Base-by-base conservation (phyloP, 2,797 vertebrate species). In the Mallotus villosus region DNA sequence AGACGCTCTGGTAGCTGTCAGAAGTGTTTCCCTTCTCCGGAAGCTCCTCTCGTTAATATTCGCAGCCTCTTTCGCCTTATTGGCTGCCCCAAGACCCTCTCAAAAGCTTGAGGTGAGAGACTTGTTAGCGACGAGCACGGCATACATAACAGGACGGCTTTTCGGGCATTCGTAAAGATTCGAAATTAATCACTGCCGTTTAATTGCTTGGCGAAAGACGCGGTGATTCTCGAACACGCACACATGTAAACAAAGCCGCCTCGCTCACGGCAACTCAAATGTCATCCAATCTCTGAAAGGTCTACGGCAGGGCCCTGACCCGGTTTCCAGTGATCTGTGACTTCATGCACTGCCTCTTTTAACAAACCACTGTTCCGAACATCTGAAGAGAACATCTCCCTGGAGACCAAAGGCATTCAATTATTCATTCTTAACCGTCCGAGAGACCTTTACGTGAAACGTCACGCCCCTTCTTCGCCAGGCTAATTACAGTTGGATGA, bases 401-500 rank as follows among this genome's bases (percentile, higher is more conserved):
- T 67, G 0, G 75, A 84, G 84, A 88, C 34, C 70, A 62, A 76
- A 68, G 74, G 76, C 69, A 22, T 85, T 91, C 71, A 81, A 90
- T 89, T 83, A 91, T 90, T 91, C 78, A 90, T 89, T 57, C 59
- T 64, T 63, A 84, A 85, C 77, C 21, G 74, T 88, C 85, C 82
- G 81, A 75, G 72, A 86, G 84, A 87, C 81, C 80, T 82, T 86
- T 83, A 81, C 19, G 73, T 25, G 46, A 86, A 87, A 90, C 87
- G 85, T 80, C 89, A 17, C 84, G 81, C 74, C 82, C 77, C 74
- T 76, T 87, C 79, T 90, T 89, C 77, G 78, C 80, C 82, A 81
- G 73, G 73, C 81, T 88, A 86, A 90, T 91, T 90, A 90, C 82
- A 76, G 85, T 88, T 88, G 89, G 83, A 91, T 90, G 87, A 88